Evolutionary conservation across 2,797 vertebrate species (phyloP).

Genomic region (Mycteria americana): DNA sequence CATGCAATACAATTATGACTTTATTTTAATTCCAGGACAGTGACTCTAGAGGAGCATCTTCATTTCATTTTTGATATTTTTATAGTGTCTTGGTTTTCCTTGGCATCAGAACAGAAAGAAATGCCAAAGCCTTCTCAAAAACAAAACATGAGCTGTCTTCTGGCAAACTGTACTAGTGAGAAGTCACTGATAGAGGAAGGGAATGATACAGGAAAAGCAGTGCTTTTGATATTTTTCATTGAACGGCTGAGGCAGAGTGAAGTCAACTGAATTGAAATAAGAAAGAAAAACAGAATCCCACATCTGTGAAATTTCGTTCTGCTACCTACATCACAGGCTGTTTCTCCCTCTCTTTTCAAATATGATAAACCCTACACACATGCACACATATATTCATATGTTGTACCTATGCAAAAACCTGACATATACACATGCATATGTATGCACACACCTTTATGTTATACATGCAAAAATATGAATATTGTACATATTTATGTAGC

Average conservation of each 20-base stretch:
- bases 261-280: background rate
- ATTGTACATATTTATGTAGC: background rate
- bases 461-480: background rate
- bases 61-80: background rate
- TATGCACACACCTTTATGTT: background rate
- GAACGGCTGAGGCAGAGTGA: background rate
- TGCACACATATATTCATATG: background rate
- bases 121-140: slow-evolving; percentile 31
- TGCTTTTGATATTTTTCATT: background rate
- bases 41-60: background rate
- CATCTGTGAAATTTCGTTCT: background rate
- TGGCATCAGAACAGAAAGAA: slow-evolving; percentile 21
- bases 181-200: background rate
- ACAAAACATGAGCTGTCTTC: slow-evolving; percentile 24
- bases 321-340: background rate
- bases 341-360: background rate
- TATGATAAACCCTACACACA: background rate
- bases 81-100: background rate
- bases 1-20: background rate
- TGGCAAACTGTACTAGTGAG: background rate
- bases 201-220: background rate
- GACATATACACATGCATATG: background rate
- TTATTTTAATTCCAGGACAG: background rate
- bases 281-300: background rate
- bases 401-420: background rate